Conservation (phyloP, 2,113 vertebrate genomes). For the Gadus macrocephalus region DNA sequence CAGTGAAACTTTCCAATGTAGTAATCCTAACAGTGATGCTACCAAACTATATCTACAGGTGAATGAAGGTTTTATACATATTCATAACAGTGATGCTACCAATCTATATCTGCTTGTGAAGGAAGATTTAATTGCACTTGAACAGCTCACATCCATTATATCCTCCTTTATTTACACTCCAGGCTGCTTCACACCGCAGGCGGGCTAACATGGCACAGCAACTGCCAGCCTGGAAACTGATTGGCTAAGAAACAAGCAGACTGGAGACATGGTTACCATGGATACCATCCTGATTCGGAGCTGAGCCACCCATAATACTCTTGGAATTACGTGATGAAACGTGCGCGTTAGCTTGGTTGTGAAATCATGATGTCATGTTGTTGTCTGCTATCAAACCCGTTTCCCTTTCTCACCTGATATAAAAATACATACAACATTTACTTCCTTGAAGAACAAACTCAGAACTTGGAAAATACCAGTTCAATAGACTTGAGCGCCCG, state of each 20-base stretch:
- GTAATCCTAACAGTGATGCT: not conserved
- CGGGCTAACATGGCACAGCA: not conserved
- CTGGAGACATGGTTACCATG: too few relatives aligned
- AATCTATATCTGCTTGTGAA: slow-evolving; percentile 26
- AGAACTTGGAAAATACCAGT: slow-evolving; percentile 65
- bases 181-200: not conserved
- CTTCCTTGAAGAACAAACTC: slow-evolving; percentile 65
- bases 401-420: slow-evolving; percentile 49
- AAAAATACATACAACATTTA: slow-evolving; percentile 79
- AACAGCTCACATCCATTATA: slow-evolving; percentile 39
- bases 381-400: slow-evolving; percentile 43
- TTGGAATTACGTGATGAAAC: slow-evolving; percentile 42
- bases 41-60: slow-evolving; percentile 32
- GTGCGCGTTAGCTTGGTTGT: slow-evolving; percentile 74
- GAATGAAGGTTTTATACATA: slow-evolving; percentile 19
- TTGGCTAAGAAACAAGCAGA: too few relatives aligned
- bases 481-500: slow-evolving; percentile 18
- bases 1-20: slow-evolving; percentile 32
- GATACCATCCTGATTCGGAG: too few relatives aligned
- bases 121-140: slow-evolving; percentile 67
- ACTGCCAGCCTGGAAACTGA: slow-evolving; percentile 4
- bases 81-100: slow-evolving; percentile 7
- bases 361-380: slow-evolving; percentile 56
- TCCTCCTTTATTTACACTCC: not conserved
- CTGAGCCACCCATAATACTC: not conserved